Evolutionary conservation across 2,888 invertebrate genomes (phyloP).

Genomic region (Bellardia bayeri): DNA sequence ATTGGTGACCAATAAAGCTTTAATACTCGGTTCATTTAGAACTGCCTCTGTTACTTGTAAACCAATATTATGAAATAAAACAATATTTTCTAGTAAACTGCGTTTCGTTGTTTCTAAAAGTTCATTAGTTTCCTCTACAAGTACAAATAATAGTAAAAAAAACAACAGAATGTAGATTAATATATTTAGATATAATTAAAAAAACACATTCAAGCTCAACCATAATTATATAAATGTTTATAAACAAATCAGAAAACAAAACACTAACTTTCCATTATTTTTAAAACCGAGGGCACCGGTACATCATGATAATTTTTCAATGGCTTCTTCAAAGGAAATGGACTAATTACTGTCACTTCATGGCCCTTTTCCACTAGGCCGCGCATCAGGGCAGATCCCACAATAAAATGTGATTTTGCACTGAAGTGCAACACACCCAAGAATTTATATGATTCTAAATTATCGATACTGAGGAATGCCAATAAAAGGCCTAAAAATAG

Average conservation of each 20-base stretch:
- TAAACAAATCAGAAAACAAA: background rate
- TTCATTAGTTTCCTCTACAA: constrained; percentile 41
- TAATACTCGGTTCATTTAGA: constrained; percentile 76
- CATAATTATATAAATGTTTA: background rate
- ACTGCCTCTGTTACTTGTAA: constrained; percentile 76
- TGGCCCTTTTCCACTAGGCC: constrained; percentile 82
- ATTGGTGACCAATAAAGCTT: constrained; percentile 79
- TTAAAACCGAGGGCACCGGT: constrained; percentile 58
- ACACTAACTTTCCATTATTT: constrained; percentile 69
- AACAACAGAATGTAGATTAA: constrained; percentile 10
- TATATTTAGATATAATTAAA: constrained; percentile 5
- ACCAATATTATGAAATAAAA: constrained; percentile 79
- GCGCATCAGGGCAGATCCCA: constrained; percentile 81
- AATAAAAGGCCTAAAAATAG: constrained; percentile 57
- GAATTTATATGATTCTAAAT: constrained; percentile 76
- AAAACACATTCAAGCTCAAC: background rate
- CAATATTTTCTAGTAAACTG: constrained; percentile 72
- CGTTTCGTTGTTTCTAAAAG: constrained; percentile 59
- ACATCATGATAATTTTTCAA: constrained; percentile 78
- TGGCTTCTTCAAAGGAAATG: constrained; percentile 79
- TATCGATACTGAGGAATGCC: constrained; percentile 7
- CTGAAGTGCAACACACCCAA: constrained; percentile 77
- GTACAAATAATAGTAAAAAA: background rate
- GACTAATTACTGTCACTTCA: constrained; percentile 81
- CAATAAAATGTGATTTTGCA: constrained; percentile 80